Evolutionary conservation across 2,113 vertebrate genomes (phyloP), one percentile per base, ranked within the genome.

Genomic region (Microtus montanus): DNA sequence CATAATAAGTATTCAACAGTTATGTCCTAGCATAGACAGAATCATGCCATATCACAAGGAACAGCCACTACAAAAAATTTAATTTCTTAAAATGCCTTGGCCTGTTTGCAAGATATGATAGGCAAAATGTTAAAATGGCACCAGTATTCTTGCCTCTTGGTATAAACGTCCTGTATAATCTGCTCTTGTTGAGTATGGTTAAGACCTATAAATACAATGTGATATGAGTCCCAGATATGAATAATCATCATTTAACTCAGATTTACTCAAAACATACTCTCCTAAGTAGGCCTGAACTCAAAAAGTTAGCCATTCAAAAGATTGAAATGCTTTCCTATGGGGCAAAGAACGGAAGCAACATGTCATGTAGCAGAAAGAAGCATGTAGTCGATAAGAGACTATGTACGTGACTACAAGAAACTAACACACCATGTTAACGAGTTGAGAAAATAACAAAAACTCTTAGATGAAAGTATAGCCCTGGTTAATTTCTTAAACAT

Each of bases 251-350:
- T 49, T 12, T 78, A 13, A 61, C 12, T 83, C 54, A 61, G 17
- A n/a, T 52, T 87, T 41, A 96, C 87, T 92, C 38, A 94, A 91
- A 94, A 88, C 14, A 38, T 24, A 80, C 47, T 75, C 61, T n/a
- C 49, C 33, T 91, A 41, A 38, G 4, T n/a, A 9, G 11, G 12
- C 35, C 13, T 24, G 49, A 75, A 5, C 15, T 75, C 33, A 92
- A 93, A 92, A 93, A 54, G 38, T 58, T 17, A 92, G 9, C 30
- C 6, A 22, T 74, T 94, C 68, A 94, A 91, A 85, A 94, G 52
- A 88, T 0, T 83, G 10, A 73, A 74, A 85, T 47, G 63, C 2
- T 79, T 28, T 90, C 63, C 79, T 90, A 13, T 86, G 71, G 35
- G 26, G 58, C 44, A 78, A 61, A 73, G 93, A 89, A 73, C 26